Conservation (phyloP, 1,140 invertebrate genomes). For the Neuroterus valhalla region DNA sequence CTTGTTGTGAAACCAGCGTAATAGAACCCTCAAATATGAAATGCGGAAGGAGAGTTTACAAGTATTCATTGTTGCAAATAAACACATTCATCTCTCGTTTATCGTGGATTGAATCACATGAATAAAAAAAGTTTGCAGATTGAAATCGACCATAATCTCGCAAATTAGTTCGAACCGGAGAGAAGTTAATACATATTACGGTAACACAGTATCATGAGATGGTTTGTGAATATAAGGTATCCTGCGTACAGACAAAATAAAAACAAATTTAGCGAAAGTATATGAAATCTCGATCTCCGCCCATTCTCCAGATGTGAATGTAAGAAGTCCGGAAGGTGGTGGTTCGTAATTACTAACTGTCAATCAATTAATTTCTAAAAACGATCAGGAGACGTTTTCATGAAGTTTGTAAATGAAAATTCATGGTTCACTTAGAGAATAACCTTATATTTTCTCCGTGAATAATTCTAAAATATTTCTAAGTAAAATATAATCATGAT, state of each 20-base stretch:
- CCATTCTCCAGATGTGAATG: background rate
- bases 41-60: background rate
- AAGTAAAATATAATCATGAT: too few relatives aligned
- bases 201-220: background rate
- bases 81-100: conserved; percentile 22
- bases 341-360: background rate
- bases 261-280: conserved; percentile 11
- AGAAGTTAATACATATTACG: conserved; percentile 1
- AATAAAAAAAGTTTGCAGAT: background rate
- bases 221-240: background rate
- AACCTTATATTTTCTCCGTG: too few relatives aligned
- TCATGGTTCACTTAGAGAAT: too few relatives aligned
- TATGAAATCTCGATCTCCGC: background rate
- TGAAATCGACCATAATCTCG: conserved; percentile 9
- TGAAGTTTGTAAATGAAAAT: too few relatives aligned
- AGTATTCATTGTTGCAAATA: conserved; percentile 20
- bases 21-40: conserved; percentile 9
- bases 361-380: conserved; percentile 11
- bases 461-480: too few relatives aligned
- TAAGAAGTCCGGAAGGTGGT: background rate
- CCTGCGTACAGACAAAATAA: background rate
- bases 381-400: background rate
- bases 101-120: conserved; percentile 5
- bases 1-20: background rate
- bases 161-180: background rate